Conservation (phyloP, 2,888 invertebrate species). For the Argyresthia goedartella region DNA sequence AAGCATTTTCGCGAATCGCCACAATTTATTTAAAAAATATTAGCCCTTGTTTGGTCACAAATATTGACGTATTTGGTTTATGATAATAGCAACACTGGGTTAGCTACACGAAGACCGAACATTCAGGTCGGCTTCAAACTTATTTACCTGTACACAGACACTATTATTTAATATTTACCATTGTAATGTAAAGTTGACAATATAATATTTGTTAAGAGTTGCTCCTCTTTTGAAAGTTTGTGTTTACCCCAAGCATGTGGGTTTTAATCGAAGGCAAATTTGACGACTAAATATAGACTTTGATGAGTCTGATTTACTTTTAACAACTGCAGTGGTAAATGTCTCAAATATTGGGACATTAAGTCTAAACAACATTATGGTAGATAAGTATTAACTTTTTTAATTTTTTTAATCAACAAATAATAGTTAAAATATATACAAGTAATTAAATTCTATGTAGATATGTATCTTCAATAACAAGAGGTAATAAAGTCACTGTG, state of each 20-base stretch:
- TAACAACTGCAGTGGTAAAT: no score
- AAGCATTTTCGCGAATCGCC: constrained; percentile 69
- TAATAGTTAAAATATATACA: no score
- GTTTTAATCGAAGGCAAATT: constrained; percentile 65
- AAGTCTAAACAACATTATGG: no score
- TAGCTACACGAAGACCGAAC: constrained; percentile 30
- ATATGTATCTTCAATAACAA: no score
- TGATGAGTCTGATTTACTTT: no score
- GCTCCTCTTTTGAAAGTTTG: constrained; percentile 62
- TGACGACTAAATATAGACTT: constrained; percentile 34
- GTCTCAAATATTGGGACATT: no score
- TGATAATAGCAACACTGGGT: constrained; percentile 67
- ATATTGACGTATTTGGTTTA: constrained; percentile 72
- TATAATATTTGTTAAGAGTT: constrained; percentile 66
- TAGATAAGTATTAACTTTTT: no score
- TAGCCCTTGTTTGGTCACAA: constrained; percentile 68
- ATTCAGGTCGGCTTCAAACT: constrained; percentile 31
- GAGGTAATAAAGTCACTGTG: no score
- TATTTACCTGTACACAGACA: constrained; percentile 56
- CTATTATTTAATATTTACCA: constrained; percentile 65
- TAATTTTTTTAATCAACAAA: no score
- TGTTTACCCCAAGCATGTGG: constrained; percentile 55
- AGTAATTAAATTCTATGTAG: no score
- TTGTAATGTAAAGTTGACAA: constrained; percentile 65
- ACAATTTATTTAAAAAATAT: constrained; percentile 73